Percentiles rank a stretch among this genome's conserved stretches.
phyloP scores from a whole-genome alignment of 2,888 invertebrate genomes.

The Atethmia centrago region DNA sequence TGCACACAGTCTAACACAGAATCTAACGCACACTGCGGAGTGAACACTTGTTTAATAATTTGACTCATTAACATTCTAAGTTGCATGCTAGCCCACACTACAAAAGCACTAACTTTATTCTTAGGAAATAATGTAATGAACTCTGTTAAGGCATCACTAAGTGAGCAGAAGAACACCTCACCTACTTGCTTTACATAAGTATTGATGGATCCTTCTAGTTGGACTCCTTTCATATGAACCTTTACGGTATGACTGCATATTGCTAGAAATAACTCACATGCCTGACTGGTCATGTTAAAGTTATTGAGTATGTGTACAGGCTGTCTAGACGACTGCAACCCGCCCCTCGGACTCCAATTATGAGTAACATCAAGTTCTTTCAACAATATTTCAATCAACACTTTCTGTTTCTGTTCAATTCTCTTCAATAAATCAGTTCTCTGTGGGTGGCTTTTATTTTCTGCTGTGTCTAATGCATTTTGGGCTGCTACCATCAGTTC shows the following conservation, averaged over 20 bases:
- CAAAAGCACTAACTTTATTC: conserved; percentile 92
- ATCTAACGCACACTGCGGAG: conserved; percentile 96
- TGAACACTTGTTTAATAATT: conserved; percentile 96
- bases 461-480: conserved; percentile 82
- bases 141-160: conserved; percentile 92
- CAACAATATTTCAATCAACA: conserved; percentile 96
- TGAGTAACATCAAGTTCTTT: conserved; percentile 97
- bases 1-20: conserved; percentile 96
- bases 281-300: conserved; percentile 92
- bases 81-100: conserved; percentile 97
- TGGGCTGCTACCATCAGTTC: conserved; percentile 92
- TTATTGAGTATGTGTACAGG: conserved; percentile 96
- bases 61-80: conserved; percentile 94
- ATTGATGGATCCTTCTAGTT: conserved; percentile 94
- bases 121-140: conserved; percentile 94
- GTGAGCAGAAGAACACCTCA: conserved; percentile 95
- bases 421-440: conserved; percentile 85
- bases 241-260: conserved; percentile 95
- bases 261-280: conserved; percentile 95
- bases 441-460: conserved; percentile 84
- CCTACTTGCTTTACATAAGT: conserved; percentile 95
- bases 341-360: conserved; percentile 97
- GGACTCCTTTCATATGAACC: conserved; percentile 95
- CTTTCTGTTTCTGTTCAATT: conserved; percentile 93
- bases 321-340: conserved; percentile 95